Conservation (phyloP, 2,113 vertebrate species). For the Ellobius talpinus region DNA sequence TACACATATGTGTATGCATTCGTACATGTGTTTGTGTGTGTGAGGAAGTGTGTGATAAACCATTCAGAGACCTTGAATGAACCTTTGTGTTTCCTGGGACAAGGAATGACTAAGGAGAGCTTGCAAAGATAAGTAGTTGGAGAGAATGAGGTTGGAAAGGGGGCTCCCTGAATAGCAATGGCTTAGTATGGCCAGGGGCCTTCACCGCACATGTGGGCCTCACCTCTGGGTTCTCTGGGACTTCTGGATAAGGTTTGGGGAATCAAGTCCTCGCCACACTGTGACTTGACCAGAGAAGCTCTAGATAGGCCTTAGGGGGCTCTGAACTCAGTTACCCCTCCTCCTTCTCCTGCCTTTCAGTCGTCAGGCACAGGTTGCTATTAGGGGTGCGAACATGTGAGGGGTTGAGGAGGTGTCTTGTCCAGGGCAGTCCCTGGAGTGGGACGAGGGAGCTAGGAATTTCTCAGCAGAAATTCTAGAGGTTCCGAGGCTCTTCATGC, state of each 20-base stretch:
- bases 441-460: not conserved
- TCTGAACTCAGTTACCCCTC: not conserved
- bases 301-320: not conserved
- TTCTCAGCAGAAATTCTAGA: not conserved
- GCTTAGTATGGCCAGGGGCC: not conserved
- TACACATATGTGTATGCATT: too few relatives aligned
- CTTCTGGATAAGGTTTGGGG: not conserved
- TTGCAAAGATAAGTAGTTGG: not conserved
- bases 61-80: not conserved
- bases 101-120: not conserved
- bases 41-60: not conserved
- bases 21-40: not conserved
- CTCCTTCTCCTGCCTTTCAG: too few relatives aligned
- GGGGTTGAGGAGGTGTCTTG: not conserved
- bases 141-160: not conserved
- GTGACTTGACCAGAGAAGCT: not conserved
- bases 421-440: not conserved
- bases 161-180: accelerated
- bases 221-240: not conserved
- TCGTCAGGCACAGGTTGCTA: not conserved
- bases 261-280: not conserved
- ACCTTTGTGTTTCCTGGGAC: not conserved
- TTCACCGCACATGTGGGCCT: not conserved
- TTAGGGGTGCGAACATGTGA: not conserved
- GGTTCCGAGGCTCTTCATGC: not conserved